Base-by-base conservation (phyloP, 2,888 invertebrate genomes). In the Noctua janthe region DNA sequence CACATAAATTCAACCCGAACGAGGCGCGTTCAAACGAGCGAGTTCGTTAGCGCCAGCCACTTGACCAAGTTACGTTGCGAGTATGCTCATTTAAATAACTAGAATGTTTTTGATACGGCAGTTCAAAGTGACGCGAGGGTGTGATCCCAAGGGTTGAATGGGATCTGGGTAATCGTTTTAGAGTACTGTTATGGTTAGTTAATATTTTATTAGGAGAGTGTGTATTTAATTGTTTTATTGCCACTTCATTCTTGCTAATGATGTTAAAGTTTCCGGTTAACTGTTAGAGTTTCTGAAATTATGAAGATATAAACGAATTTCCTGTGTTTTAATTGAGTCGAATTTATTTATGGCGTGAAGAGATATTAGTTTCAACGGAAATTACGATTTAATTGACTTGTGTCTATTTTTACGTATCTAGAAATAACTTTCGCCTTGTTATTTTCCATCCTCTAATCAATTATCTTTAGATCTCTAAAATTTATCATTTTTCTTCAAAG, bases 1-100 rank as follows among this genome's bases (percentile, higher is more conserved):
- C 85, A 89, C 92, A 93, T 94, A 92, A 93, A 93, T 94, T 92
- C 85, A 85, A 89, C 83, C 87, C 84, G 75, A 85, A 76, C 75
- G 79, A 85, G 84, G 84, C 78, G 64, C 85, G 80, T 91, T 92
- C 71, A 83, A 67, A 88, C 80, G 79, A 81, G 78, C 76, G 54
- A 88, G 91, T 82, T 77, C 62, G 81, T 81, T 80, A 78, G 70
- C 66, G 51, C 72, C 15, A 81, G 74, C 59, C 51, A 81, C 80
- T 88, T 74, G 82, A 80, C 70, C 71, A 81, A 85, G 59, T 82
- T 79, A 74, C 70, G 70, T 74, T 51, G 56, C 67, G 72, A 85
- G 43, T 76, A 67, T 69, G 20, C 51, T 67, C 47, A 73, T 82
- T 86, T 84, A 77, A 84, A 85, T 84, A 80, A 82, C 79, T 73